Evolutionary conservation across 2,888 invertebrate genomes (phyloP), one percentile per base, ranked within the genome.

Genomic region (Ophion ventricosus): DNA sequence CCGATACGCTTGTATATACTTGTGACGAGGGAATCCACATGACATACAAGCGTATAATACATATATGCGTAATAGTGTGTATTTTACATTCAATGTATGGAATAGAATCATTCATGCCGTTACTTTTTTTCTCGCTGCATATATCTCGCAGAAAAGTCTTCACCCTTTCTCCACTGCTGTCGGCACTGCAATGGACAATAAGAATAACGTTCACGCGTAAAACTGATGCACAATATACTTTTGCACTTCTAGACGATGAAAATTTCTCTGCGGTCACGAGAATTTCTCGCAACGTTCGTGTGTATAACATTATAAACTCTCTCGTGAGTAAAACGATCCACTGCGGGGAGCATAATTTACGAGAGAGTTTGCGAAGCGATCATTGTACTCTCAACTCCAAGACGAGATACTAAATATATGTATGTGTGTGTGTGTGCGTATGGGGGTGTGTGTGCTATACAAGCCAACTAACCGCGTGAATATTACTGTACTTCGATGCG

Each of bases 401-500:
- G 56, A 57, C 8, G 40, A 72, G 40, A 40, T 17, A 25, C 25
- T 67, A 23, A 10, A 17, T 26, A 17, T 17, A 10, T 66, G 23
- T 66, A 14, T 14, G 25, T 49, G 49, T 25, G 25, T 25, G 17
- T 67, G 23, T 67, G 17, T 25, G 11, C 40, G 20, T 17, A 26
- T 43, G 10, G 20, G 43, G 7, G 14, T 20, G 49, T 49, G 20
- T 17, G 17, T 61, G 26, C 10, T 59, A 2, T 14, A 49, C 49
- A 4, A 49, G 49, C 17, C 74, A 70, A 29, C 82, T 69, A 81
- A 69, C 56, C 66, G 75, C 75, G 79, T 70, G 75, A 76, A 82
- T 79, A 70, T 86, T 86, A 86, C 86, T 83, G 86, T 86, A 86
- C 67, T 79, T 78, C 80, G 86, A 85, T 80, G 85, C 86, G 85